Evolutionary conservation across 2,888 invertebrate species (phyloP).

Genomic region (Venustoraphidia nigricollis): DNA sequence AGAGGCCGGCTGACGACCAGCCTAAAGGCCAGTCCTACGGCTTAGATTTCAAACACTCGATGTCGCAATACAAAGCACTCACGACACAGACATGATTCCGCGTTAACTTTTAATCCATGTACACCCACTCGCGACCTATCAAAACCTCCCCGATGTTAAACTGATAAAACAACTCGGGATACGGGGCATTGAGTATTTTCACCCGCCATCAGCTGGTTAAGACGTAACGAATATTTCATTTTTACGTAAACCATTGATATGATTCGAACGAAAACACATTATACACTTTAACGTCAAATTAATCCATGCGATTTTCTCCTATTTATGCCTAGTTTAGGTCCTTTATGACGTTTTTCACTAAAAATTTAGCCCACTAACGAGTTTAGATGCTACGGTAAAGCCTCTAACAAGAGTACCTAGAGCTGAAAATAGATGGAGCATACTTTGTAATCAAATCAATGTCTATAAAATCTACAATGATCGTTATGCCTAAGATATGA

Average conservation of each 20-base stretch:
- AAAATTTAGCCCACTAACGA: slow-evolving; percentile 46
- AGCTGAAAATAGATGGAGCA: slow-evolving; percentile 58
- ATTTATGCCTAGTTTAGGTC: slow-evolving; percentile 31
- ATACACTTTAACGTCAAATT: slow-evolving; percentile 31
- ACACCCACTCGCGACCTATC: no score
- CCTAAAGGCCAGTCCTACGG: no score
- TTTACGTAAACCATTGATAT: slow-evolving; percentile 34
- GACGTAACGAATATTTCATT: slow-evolving; percentile 33
- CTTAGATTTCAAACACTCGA: no score
- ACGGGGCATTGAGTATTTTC: slow-evolving; percentile 25
- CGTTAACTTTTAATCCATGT: no score
- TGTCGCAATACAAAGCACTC: no score
- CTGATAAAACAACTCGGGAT: background rate
- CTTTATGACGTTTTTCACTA: slow-evolving; percentile 34
- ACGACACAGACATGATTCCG: no score
- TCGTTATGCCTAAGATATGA: no score
- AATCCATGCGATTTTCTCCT: slow-evolving; percentile 28
- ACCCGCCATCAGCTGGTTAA: slow-evolving; percentile 34
- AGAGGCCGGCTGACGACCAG: slow-evolving; percentile 6
- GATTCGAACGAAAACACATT: slow-evolving; percentile 35
- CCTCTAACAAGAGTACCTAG: slow-evolving; percentile 48
- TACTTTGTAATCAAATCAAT: slow-evolving; percentile 34
- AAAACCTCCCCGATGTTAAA: no score
- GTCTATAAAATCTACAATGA: slow-evolving; percentile 15
- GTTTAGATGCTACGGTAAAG: slow-evolving; percentile 40